A percentile compares a stretch with the other conserved stretches of the same genome.
Conservation (phyloP, 1,140 invertebrate species). For the Melanaphis sacchari region DNA sequence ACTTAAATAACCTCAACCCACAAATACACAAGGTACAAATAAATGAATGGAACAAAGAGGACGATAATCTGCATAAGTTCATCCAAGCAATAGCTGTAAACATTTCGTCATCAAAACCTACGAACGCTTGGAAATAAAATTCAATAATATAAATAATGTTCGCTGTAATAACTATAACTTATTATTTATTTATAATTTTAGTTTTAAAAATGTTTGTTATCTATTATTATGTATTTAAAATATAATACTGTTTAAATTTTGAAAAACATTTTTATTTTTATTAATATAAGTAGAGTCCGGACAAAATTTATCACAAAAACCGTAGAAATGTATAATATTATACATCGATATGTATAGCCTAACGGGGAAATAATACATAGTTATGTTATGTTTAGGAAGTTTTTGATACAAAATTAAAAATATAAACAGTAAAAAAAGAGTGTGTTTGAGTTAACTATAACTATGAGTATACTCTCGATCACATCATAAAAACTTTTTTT, state of each 20-base stretch:
- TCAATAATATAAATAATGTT: neutral
- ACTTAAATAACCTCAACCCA: neutral
- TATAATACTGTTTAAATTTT: neutral
- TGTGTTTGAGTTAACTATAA: too few species aligned
- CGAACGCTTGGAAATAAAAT: neutral
- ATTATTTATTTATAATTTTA: slow-evolving; percentile 33
- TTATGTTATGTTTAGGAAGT: neutral
- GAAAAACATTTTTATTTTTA: neutral
- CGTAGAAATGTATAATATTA: neutral
- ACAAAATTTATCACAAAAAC: neutral
- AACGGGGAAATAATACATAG: neutral
- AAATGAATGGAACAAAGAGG: slow-evolving; percentile 45
- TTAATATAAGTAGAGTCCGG: neutral
- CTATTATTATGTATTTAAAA: neutral
- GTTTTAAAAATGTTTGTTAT: neutral
- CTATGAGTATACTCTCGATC: too few species aligned
- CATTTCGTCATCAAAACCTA: slow-evolving; percentile 45
- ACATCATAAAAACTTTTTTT: too few species aligned
- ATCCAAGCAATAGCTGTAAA: slow-evolving; percentile 41
- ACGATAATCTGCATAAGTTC: slow-evolving; percentile 36
- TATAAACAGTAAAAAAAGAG: too few species aligned
- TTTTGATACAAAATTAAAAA: neutral
- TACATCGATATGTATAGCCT: neutral
- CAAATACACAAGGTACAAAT: slow-evolving; percentile 47
- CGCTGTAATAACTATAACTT: neutral